These are phyloP conservation scores for Theonella swinhoei DNA, from an alignment of 37 sponge, comb jelly and placozoan genomes.

Conservation along the genomic window DNA sequence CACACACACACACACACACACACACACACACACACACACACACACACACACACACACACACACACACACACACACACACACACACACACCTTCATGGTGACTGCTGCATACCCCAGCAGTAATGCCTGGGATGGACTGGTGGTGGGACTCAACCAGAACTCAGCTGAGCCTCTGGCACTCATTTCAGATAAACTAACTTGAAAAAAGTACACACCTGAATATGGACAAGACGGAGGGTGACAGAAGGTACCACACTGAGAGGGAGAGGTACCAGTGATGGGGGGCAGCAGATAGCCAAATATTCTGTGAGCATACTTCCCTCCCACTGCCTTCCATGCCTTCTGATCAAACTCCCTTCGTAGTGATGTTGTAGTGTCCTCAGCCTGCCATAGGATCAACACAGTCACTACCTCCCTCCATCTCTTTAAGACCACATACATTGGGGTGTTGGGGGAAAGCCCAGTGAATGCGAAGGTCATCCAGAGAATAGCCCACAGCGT, in stretches of 20 bases:
- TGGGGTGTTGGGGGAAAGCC: not conserved
- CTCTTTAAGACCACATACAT: not conserved
- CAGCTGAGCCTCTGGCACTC: not conserved
- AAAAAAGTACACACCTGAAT: not conserved
- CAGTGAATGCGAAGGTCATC: not conserved
- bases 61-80: too few species aligned
- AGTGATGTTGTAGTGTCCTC: not conserved
- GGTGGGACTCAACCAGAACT: not conserved
- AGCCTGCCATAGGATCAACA: too few species aligned
- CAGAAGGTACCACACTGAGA: not conserved
- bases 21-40: too few species aligned
- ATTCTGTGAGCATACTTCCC: not conserved
- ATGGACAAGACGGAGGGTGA: not conserved
- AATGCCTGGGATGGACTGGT: not conserved
- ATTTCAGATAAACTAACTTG: not conserved
- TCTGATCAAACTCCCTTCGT: not conserved
- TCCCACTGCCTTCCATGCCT: not conserved
- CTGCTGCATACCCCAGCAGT: not conserved
- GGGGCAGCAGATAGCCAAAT: not conserved
- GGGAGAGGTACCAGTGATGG: not conserved
- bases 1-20: too few species aligned
- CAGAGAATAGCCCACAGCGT: not conserved
- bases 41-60: too few species aligned
- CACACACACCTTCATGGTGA: not conserved
- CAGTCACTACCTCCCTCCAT: not conserved